These are phyloP conservation scores for Egretta garzetta DNA, from an alignment of 2,113 vertebrate genomes.

Conservation along the genomic window DNA sequence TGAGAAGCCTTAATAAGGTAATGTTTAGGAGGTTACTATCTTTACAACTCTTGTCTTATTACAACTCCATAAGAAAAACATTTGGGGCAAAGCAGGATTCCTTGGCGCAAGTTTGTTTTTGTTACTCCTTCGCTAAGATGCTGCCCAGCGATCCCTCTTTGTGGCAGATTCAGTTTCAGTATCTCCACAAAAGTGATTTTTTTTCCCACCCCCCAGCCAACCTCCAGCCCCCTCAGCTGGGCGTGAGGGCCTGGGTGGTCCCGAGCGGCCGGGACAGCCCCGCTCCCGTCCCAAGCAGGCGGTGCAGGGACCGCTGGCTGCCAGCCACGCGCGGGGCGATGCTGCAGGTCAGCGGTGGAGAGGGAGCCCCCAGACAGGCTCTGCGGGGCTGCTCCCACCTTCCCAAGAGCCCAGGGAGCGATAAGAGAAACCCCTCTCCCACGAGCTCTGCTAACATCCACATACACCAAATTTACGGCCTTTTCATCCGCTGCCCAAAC, in stretches of 20 bases:
- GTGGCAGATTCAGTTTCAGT: not conserved
- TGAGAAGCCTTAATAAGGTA: constrained; percentile 87
- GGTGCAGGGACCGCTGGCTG: not conserved
- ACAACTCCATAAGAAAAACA: constrained; percentile 74
- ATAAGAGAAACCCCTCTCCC: not conserved
- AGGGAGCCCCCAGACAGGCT: not conserved
- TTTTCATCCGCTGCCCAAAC: not conserved
- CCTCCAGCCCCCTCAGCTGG: not conserved
- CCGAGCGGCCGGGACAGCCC: not conserved
- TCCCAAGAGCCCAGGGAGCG: not conserved
- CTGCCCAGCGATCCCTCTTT: not conserved
- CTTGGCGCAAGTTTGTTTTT: constrained; percentile 43
- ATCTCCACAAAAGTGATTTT: not conserved
- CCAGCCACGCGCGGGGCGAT: rapidly evolving
- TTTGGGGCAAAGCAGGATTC: constrained; percentile 71
- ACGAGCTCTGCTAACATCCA: not conserved
- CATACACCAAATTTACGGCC: not conserved
- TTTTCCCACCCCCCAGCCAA: not conserved
- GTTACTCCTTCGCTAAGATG: not conserved
- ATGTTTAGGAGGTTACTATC: constrained; percentile 82
- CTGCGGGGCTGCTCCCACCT: not conserved
- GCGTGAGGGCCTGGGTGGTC: not conserved
- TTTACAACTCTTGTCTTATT: constrained; percentile 74
- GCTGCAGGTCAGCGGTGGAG: not conserved
- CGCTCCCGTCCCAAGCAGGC: not conserved